These are phyloP conservation scores for Empis livida DNA, from an alignment of 2,888 invertebrate genomes.

Conservation along the genomic window DNA sequence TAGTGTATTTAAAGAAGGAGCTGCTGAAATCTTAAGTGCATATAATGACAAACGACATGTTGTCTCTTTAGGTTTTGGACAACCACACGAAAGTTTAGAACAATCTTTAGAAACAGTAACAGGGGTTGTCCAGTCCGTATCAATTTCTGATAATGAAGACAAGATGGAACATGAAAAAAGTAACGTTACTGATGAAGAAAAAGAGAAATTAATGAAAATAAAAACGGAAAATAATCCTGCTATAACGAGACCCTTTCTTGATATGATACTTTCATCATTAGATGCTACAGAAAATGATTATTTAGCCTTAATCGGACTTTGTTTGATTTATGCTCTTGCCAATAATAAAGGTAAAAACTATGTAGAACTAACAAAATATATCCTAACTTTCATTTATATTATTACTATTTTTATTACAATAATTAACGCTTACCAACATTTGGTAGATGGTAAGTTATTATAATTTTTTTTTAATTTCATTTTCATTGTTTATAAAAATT, in stretches of 20 bases:
- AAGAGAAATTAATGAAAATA: constrained; percentile 45
- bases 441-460: no score
- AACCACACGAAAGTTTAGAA: constrained; percentile 63
- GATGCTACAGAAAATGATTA: constrained; percentile 92
- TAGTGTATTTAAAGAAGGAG: constrained; percentile 54
- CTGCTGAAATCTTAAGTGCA: constrained; percentile 51
- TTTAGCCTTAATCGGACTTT: constrained; percentile 77
- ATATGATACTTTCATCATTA: constrained; percentile 75
- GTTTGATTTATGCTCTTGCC: constrained; percentile 84
- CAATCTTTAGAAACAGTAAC: constrained; percentile 51
- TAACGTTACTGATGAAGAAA: constrained; percentile 91
- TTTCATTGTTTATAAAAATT: neutral
- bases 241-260: constrained; percentile 54
- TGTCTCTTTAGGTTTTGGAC: constrained; percentile 49
- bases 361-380: no score
- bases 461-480: constrained; percentile 5
- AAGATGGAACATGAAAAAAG: constrained; percentile 25
- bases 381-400: no score
- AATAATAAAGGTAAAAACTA: constrained; percentile 73
- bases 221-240: constrained; percentile 20
- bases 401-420: no score
- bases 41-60: constrained; percentile 45
- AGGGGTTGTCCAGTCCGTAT: constrained; percentile 12
- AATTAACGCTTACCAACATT: no score
- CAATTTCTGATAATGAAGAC: constrained; percentile 8